Evolutionary conservation across 2,888 invertebrate genomes (phyloP).

Genomic region (Oligia latruncula): DNA sequence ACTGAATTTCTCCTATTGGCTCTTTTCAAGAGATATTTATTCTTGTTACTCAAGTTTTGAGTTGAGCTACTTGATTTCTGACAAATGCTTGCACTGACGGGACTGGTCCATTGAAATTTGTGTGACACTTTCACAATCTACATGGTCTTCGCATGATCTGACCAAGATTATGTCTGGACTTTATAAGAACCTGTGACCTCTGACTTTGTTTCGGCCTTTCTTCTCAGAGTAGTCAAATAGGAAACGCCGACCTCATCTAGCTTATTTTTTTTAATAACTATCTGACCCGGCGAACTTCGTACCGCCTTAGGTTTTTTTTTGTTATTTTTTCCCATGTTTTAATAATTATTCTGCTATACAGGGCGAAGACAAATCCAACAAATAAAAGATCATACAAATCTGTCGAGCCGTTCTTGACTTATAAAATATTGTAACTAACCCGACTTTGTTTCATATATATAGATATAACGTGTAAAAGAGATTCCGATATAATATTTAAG

Average conservation of each 20-base stretch:
- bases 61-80: neutral
- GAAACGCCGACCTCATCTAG: neutral
- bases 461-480: too few relatives aligned
- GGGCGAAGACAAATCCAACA: too few relatives aligned
- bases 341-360: too few relatives aligned
- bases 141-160: neutral
- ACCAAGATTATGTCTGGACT: neutral
- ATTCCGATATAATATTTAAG: too few relatives aligned
- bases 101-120: neutral
- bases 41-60: neutral
- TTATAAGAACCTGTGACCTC: neutral
- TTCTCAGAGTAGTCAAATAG: neutral
- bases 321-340: too few relatives aligned
- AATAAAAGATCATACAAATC: too few relatives aligned
- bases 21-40: neutral
- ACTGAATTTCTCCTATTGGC: neutral
- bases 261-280: too few relatives aligned
- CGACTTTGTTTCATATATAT: too few relatives aligned
- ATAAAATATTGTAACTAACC: too few relatives aligned
- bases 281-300: too few relatives aligned
- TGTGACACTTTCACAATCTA: neutral
- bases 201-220: neutral
- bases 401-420: too few relatives aligned
- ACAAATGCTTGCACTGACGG: neutral
- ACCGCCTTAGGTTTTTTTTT: too few relatives aligned